Base-by-base conservation (phyloP, 2,113 vertebrate genomes). In the Notothenia rossii region DNA sequence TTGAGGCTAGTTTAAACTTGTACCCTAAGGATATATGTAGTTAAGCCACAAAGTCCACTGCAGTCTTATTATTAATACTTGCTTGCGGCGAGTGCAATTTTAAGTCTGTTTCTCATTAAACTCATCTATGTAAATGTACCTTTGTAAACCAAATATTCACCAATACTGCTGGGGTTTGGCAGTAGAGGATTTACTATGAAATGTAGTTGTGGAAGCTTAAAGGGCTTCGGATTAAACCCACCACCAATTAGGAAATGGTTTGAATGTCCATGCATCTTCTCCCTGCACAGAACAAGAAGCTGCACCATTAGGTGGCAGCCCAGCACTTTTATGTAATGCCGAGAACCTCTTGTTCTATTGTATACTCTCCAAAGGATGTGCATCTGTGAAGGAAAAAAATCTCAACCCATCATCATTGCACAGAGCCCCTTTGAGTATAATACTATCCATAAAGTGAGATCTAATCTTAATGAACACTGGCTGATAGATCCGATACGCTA, bases 291-390 rank as follows among this genome's bases (percentile, higher is more conserved):
- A 60, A 50, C 77, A 63, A 79, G 72, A 77, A n/a, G 49, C 54
- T 61, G 73, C 75, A 48, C 89, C 91, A 85, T 85, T 87, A 91
- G 93, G 86, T 88, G 91, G 91, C 88, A 91, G 89, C 79, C 86
- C 88, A 85, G 79, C 81, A 74, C 88, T 87, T 84, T 81, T 45
- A 51, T 73, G 51, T 4, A 54, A 13, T 49, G 29, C 68, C 17
- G 8, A 55, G 70, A 71, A 78, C 60, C 40, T 49, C 17, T 11
- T n/a, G 48, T 4, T 66, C 72, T 36, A 20, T 18, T 67, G 48
- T 51, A 12, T 50, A 11, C n/a, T 62, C 75, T 72, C 82, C 78
- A 77, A 3, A 4, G 43, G 33, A 72, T 82, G 20, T 70, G 40
- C 45, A 62, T 81, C 70, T 71, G 29, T 49, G 17, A 67, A 53